Conservation (phyloP, 2,888 invertebrate species). For the Mimumesa dahlbomi region DNA sequence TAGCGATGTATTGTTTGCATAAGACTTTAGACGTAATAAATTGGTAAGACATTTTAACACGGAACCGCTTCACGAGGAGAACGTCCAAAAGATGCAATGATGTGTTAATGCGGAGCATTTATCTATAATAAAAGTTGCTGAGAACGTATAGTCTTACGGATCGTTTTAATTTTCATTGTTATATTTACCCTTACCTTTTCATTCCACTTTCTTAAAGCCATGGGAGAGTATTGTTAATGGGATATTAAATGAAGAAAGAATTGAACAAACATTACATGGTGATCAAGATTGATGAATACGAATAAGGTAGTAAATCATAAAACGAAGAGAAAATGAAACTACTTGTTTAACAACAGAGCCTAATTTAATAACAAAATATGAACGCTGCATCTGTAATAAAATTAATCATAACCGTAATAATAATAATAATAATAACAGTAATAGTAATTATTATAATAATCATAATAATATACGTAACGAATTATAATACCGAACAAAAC, state of each 20-base stretch:
- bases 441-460: slow-evolving; percentile 18
- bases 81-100: slow-evolving; percentile 25
- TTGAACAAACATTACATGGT: not conserved
- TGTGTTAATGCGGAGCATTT: slow-evolving; percentile 45
- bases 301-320: not conserved
- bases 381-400: slow-evolving; percentile 47
- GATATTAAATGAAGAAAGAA: too few species aligned
- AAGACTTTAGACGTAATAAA: not conserved
- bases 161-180: not conserved
- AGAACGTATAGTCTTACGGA: too few species aligned
- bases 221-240: too few species aligned
- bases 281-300: not conserved
- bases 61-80: not conserved
- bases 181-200: not conserved
- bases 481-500: slow-evolving; percentile 13
- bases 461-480: slow-evolving; percentile 19
- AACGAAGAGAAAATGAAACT: slow-evolving; percentile 24
- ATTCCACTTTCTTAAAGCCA: too few species aligned
- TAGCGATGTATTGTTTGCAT: not conserved
- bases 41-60: slow-evolving; percentile 10
- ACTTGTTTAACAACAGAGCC: slow-evolving; percentile 47
- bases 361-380: slow-evolving; percentile 60
- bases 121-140: slow-evolving; percentile 59
- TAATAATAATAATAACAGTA: slow-evolving; percentile 24
- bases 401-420: slow-evolving; percentile 38